Evolutionary conservation across 2,888 invertebrate species (phyloP), one percentile per base, ranked within the genome.

Genomic region (Eupeodes latifasciatus): DNA sequence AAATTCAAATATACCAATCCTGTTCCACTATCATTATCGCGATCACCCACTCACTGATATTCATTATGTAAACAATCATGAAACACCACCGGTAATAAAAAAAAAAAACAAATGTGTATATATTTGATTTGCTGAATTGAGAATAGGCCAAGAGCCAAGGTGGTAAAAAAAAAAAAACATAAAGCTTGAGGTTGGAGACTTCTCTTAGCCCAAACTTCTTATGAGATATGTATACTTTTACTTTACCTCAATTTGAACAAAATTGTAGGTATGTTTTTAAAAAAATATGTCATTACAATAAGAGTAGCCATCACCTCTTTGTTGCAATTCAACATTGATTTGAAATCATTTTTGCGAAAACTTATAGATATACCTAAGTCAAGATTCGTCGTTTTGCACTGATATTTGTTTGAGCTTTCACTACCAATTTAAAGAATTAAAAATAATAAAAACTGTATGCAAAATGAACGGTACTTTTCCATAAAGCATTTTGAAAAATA

Each of bases 31-130:
- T 27, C 57, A 59, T 59, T 6, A 59, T 34, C 12, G 34, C 34
- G 14, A 59, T 59, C 57, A 59, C 57, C 27, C 57, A 34, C 57
- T 59, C 57, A 59, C 27, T 57, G 5, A 6, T 57, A 6, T 27
- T 27, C 14, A 59, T 59, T 59, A 59, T 59, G 57, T 59, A 59
- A 34, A 59, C 57, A 47, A 47, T 47, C 9, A 34, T 59, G 5
- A 34, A 59, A 59, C 6, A 59, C 27, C 34, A 59, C 27, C 57
- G 27, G 34, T 59, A 59, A 59, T 27, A 27, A 2, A 19, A 27
- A 2, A 27, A 2, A 34, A 14, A 59, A 12, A 59, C 34, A 59
- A 34, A 2, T 12, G 34, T 59, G 57, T 14, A 59, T 59, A 6
- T 14, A 27, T 27, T 27, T 57, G 27, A 59, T 59, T 34, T 59